Conservation (phyloP, 2,797 vertebrate species). For the Sebastolobus altivelis region DNA sequence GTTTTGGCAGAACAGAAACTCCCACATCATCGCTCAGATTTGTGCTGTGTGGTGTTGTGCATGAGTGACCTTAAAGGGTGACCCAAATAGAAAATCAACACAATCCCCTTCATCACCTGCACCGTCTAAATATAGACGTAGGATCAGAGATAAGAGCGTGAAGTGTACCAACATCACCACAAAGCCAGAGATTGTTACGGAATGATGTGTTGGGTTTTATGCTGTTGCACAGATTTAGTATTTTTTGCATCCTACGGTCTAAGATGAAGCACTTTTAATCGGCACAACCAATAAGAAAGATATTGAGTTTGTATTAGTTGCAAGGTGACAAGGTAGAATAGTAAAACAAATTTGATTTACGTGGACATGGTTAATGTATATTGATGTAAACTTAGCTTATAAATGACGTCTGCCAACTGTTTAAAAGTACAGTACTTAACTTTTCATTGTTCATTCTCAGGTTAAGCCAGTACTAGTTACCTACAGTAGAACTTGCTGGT, state of each 20-base stretch:
- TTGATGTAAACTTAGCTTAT: neutral
- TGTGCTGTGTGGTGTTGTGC: slow-evolving; percentile 22
- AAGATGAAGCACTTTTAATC: neutral
- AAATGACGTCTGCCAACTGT: neutral
- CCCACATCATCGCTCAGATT: slow-evolving; percentile 23
- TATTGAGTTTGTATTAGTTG: neutral
- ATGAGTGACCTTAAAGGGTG: slow-evolving; percentile 48
- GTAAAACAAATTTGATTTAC: neutral
- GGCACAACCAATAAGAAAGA: neutral
- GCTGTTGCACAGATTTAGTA: neutral
- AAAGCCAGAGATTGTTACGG: neutral
- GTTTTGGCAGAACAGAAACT: slow-evolving; percentile 39
- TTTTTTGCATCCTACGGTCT: neutral
- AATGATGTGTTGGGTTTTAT: neutral
- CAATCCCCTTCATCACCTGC: slow-evolving; percentile 45
- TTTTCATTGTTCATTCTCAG: neutral
- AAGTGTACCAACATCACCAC: slow-evolving; percentile 3
- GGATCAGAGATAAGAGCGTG: slow-evolving; percentile 23
- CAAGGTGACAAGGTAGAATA: neutral
- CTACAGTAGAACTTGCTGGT: neutral
- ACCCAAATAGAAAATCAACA: slow-evolving; percentile 48
- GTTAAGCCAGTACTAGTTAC: neutral
- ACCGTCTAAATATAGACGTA: slow-evolving; percentile 54
- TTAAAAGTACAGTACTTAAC: neutral
- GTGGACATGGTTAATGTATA: neutral